Evolutionary conservation across 37 sponge, comb jelly and placozoan species (phyloP).

Genomic region (Theonella swinhoei): DNA sequence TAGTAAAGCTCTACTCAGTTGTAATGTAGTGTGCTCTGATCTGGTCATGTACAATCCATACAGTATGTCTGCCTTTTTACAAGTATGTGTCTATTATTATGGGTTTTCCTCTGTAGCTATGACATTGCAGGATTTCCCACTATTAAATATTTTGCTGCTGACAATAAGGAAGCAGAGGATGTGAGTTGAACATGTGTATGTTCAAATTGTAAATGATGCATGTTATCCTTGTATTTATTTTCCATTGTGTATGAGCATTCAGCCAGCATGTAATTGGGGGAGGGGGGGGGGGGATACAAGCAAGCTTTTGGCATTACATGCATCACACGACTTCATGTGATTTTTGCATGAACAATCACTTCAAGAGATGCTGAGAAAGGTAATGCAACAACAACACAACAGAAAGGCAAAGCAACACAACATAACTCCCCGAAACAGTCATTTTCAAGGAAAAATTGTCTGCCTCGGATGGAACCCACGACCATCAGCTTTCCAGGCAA

Average conservation of each 20-base stretch:
- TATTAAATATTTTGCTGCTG: slow-evolving; percentile 93
- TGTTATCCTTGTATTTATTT: slow-evolving; percentile 4
- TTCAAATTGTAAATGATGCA: neutral
- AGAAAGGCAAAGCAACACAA: neutral
- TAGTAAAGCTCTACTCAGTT: neutral
- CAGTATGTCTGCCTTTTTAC: neutral
- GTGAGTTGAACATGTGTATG: slow-evolving; percentile 52
- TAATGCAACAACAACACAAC: neutral
- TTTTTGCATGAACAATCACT: too few species aligned
- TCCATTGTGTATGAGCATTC: slow-evolving; percentile 6
- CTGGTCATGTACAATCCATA: neutral
- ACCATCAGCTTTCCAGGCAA: neutral
- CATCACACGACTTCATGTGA: too few species aligned
- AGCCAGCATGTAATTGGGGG: too few species aligned
- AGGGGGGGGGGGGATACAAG: too few species aligned
- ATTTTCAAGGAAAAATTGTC: neutral
- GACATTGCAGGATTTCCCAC: slow-evolving; percentile 93
- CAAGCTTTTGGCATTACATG: too few species aligned
- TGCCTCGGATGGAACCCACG: neutral
- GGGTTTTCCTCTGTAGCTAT: slow-evolving; percentile 48
- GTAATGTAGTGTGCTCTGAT: neutral
- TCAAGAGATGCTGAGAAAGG: too few species aligned
- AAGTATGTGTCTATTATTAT: slow-evolving; percentile 8
- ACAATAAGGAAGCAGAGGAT: slow-evolving; percentile 90
- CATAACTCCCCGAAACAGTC: neutral